A percentile compares a stretch with the other conserved stretches of the same genome.
These are phyloP conservation scores for Agonopterix arenella DNA, from an alignment of 2,888 invertebrate species.

Conservation along the genomic window DNA sequence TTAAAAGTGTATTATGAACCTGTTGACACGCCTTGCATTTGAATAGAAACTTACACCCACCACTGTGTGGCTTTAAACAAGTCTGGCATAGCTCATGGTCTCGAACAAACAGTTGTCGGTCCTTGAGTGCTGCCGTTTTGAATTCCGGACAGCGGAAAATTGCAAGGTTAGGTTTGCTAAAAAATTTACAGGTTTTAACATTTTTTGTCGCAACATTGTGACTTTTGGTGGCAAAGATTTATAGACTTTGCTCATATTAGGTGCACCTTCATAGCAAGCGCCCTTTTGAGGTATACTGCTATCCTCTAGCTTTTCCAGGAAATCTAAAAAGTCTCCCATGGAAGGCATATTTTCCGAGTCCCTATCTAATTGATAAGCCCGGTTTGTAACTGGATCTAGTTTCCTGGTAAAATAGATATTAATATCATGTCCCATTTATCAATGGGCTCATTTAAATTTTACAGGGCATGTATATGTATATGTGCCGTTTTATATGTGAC, in stretches of 20 bases:
- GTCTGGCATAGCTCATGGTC: conserved; percentile 6
- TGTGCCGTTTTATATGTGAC: too few relatives aligned
- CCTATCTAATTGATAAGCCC: conserved; percentile 9
- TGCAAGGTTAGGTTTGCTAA: conserved; percentile 6
- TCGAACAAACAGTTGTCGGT: conserved; percentile 4
- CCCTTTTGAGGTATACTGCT: neutral
- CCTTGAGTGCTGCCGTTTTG: conserved; percentile 3
- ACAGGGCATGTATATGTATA: too few relatives aligned
- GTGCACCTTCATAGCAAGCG: neutral
- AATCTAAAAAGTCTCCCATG: conserved; percentile 5
- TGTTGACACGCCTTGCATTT: too few relatives aligned
- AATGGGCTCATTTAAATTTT: too few relatives aligned
- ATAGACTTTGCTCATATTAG: too few relatives aligned
- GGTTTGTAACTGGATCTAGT: conserved; percentile 7
- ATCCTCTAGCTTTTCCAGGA: conserved; percentile 6
- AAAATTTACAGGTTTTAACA: too few relatives aligned
- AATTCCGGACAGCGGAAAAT: conserved; percentile 7
- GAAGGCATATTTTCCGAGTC: conserved; percentile 1
- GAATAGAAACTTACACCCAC: conserved; percentile 8
- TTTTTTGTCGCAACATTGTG: neutral
- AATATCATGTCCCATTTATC: too few relatives aligned
- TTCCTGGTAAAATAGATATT: conserved; percentile 3
- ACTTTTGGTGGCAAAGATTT: neutral
- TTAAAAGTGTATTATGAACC: too few relatives aligned
- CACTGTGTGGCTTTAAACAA: conserved; percentile 10